phyloP scores from a whole-genome alignment of 2,888 invertebrate species.

The Shargacucullia verbasci region DNA sequence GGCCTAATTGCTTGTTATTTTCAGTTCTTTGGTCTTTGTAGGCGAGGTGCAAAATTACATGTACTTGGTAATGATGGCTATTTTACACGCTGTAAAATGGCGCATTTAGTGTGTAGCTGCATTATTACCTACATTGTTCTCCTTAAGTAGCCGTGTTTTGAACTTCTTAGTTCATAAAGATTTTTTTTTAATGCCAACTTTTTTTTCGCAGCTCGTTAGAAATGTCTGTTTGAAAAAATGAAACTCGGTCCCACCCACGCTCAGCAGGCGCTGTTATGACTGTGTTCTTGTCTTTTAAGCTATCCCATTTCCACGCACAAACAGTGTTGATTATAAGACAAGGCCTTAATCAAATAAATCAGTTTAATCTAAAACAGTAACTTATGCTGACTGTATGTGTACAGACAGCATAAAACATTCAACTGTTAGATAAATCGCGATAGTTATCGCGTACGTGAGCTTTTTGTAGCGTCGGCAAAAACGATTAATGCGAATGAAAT shows the following conservation, averaged over 20 bases:
- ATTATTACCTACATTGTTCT: constrained; percentile 5
- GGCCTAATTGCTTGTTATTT: constrained; percentile 42
- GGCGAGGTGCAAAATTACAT: constrained; percentile 38
- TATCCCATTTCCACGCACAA: no score
- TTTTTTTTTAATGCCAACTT: no score
- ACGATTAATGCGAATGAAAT: constrained; percentile 39
- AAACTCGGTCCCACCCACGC: no score
- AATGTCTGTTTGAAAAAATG: no score
- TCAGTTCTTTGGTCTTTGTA: constrained; percentile 29
- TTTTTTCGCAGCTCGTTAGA: no score
- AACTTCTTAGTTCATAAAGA: no score
- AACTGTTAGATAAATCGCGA: constrained; percentile 46
- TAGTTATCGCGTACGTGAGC: constrained; percentile 50
- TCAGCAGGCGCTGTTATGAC: no score
- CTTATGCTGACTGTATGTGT: constrained; percentile 42
- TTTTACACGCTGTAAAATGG: no score
- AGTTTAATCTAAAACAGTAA: not conserved
- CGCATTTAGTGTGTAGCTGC: constrained; percentile 10
- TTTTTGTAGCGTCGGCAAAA: constrained; percentile 51
- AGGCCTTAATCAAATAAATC: not conserved
- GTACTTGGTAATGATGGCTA: constrained; percentile 21
- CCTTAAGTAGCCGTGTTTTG: no score
- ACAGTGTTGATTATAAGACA: no score
- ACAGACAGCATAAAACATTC: constrained; percentile 49
- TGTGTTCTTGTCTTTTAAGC: no score